A percentile compares a stretch with the other conserved stretches of the same genome.
Evolutionary conservation across 2,797 vertebrate genomes (phyloP).

Genomic region (Lithobates pipiens): DNA sequence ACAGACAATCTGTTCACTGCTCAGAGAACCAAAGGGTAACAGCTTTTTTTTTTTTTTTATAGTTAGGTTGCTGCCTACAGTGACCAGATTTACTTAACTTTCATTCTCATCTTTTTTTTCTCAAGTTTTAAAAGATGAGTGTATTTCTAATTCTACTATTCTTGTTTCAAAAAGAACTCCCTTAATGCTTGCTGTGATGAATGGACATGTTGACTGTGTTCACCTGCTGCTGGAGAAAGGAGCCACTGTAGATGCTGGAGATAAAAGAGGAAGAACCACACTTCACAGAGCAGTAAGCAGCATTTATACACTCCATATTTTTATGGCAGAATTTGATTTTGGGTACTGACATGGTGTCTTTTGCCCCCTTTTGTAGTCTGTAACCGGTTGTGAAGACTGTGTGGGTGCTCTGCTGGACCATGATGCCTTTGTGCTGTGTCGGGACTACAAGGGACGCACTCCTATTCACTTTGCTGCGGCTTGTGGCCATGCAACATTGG

Average conservation of each 20-base stretch:
- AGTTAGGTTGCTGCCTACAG: too few relatives aligned
- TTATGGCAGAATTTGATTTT: not conserved
- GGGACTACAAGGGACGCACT: slow-evolving; percentile 90
- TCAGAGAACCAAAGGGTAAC: too few relatives aligned
- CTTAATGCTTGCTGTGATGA: slow-evolving; percentile 93
- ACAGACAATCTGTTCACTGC: too few relatives aligned
- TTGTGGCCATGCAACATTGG: slow-evolving; percentile 86
- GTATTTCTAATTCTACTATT: not conserved
- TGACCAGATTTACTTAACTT: too few relatives aligned
- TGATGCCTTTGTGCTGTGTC: slow-evolving; percentile 90
- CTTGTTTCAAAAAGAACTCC: slow-evolving; percentile 80
- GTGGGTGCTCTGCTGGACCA: slow-evolving; percentile 92
- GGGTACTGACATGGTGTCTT: not conserved
- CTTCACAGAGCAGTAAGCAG: slow-evolving; percentile 88
- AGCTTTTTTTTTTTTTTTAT: too few relatives aligned
- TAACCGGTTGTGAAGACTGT: slow-evolving; percentile 91
- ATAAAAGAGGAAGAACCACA: slow-evolving; percentile 89
- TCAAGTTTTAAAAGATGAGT: not conserved
- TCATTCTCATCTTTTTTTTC: too few relatives aligned
- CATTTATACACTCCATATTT: not conserved
- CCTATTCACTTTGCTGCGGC: slow-evolving; percentile 94
- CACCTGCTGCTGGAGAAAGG: slow-evolving; percentile 93
- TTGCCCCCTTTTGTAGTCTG: slow-evolving; percentile 76
- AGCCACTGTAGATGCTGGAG: slow-evolving; percentile 87
- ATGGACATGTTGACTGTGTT: slow-evolving; percentile 91